Base-by-base conservation (phyloP, 2,113 vertebrate genomes). In the Sinocyclocheilus rhinocerous region DNA sequence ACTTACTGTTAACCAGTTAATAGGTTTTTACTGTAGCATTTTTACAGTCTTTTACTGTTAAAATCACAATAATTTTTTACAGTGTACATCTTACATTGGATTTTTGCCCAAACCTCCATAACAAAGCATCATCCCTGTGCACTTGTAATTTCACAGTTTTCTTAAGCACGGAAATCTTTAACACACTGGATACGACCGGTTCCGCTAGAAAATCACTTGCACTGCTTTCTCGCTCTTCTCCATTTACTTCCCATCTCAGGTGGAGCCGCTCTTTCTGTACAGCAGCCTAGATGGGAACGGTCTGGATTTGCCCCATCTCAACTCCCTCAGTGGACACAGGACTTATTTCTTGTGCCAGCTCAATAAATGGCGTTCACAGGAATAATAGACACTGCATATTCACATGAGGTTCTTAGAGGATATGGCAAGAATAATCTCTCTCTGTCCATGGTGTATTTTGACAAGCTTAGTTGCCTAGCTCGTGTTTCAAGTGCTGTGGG, bases 331-430 rank as follows among this genome's bases (percentile, higher is more conserved):
- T 85, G 80, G 87, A 84, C 50, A 67, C 76, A 88, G 87, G 90
- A 93, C 87, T 93, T 90, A 93, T 93, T 93, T 90, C 79, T 90
- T 88, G 87, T 89, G 90, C 88, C 86, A 85, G 83, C 75, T 86
- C 86, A 85, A 91, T 92, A 92, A 33, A 92, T 86, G 73, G 73
- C 75, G 77, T 91, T 92, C 85, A 78, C 82, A 69, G 85, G 84
- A 84, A 87, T 91, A 92, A 92, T 90, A 88, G 90, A 92, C 87
- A 88, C 85, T 90, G 87, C 83, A 87, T 84, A 83, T 89, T 85
- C 79, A 84, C 89, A 92, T 91, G 72, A 78, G 70, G 52, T 90
- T 86, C 78, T 85, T 80, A 88, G 84, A 83, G 84, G 77, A 90
- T 72, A 87, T 86, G 83, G 85, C 80, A 85, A 83, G 59, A 75